Conservation (phyloP, 2,888 invertebrate genomes). For the Hedya salicella region DNA sequence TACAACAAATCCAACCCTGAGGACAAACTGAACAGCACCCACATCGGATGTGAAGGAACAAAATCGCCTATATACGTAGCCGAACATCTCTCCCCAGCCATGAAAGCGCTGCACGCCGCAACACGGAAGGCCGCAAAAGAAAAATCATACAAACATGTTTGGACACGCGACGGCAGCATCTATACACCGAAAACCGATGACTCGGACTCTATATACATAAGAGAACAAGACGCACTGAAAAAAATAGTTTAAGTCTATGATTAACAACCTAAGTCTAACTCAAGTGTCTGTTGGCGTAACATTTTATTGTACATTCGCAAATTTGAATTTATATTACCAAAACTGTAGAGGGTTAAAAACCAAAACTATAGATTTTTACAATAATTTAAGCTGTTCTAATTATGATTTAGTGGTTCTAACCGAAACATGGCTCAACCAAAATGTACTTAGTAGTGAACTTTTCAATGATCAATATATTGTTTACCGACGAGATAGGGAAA, state of each 20-base stretch:
- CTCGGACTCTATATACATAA: neutral
- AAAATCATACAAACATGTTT: conserved; percentile 10
- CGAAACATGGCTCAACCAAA: conserved; percentile 44
- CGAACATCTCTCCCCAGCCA: conserved; percentile 20
- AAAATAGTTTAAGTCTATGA: conserved; percentile 8
- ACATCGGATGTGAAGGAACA: conserved; percentile 30
- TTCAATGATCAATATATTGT: conserved; percentile 32
- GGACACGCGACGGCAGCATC: conserved; percentile 22
- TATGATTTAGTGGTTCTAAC: conserved; percentile 44
- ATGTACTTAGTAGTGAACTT: conserved; percentile 38
- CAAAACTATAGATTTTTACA: conserved; percentile 38
- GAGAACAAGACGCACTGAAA: neutral
- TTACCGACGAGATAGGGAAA: conserved; percentile 16
- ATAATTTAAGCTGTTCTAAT: conserved; percentile 21
- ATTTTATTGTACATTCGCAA: no score
- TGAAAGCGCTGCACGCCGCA: conserved; percentile 17
- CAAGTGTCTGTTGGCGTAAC: no score
- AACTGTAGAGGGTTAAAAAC: conserved; percentile 44
- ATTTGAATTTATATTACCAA: conserved; percentile 42
- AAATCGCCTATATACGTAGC: conserved; percentile 4
- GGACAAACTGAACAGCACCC: conserved; percentile 44
- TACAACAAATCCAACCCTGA: conserved; percentile 42
- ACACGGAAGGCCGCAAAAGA: conserved; percentile 11
- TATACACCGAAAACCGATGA: conserved; percentile 17
- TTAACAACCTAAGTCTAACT: neutral